Base-by-base conservation (phyloP, 1,140 invertebrate species). In the Trialeurodes vaporariorum region DNA sequence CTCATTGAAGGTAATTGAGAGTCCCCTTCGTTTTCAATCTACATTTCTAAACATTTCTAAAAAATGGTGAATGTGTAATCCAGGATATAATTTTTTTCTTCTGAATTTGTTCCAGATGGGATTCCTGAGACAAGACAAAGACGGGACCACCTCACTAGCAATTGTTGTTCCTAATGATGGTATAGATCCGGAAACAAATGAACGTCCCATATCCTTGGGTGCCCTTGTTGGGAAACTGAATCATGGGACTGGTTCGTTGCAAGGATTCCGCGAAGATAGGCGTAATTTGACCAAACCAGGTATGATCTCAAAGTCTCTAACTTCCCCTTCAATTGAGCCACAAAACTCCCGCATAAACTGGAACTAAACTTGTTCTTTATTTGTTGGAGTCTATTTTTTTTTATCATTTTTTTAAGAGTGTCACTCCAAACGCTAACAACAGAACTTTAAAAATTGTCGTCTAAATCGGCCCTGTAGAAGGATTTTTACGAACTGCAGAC, bases 131-230 rank as follows among this genome's bases (percentile, higher is more conserved):
- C 87, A 91, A 72, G 83, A 85, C 68, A 84, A 86, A 69, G 91
- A 95, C 79, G 93, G 92, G 2, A 90, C 84, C 0, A 96, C 94
- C 0, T 90, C 92, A 62, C 77, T 98, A n/a, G 88, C 91, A 71
- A 86, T 98, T 65, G 81, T 97, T 17, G 88, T 92, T 22, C 87
- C 90, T 59, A 89, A 89, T 64, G 86, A 90, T 73, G 87, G 87
- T 12, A 83, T 86, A 1, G 82, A 84, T 64, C 82, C 84, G 0
- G 82, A 84, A 24, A 87, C 83, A 0, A 85, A 88, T 72, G 90
- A 93, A 73, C 83, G 86, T 69, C 87, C 93, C 0, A 85, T 96
- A 0, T 90, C 87, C 1, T 81, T 98, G 11, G 95, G 94, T 1
- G 84, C 86, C 69, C 77, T 86, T 22, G 68, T 75, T 69, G 73